A percentile compares a stretch with the other conserved stretches of the same genome.
Conservation (phyloP, 2,797 vertebrate genomes). For the Phylloscopus collybita region DNA sequence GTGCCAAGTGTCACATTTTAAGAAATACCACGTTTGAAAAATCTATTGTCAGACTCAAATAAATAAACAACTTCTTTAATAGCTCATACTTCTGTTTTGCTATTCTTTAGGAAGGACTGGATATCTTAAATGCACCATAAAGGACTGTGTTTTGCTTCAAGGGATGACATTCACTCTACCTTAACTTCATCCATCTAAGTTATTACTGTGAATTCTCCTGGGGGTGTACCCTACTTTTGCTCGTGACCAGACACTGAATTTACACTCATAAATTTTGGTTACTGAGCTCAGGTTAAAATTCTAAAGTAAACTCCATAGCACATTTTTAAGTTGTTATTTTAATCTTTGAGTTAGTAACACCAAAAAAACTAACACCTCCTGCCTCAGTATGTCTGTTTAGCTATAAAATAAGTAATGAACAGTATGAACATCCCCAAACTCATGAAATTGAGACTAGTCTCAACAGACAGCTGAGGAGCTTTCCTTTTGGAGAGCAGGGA, state of each 20-base stretch:
- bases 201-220: not conserved
- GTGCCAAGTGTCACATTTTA: not conserved
- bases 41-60: not conserved
- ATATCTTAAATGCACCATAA: not conserved
- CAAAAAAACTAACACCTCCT: not conserved
- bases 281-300: not conserved
- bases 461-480: not conserved
- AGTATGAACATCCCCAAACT: not conserved
- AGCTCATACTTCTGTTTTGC: not conserved
- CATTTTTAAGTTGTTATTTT: not conserved
- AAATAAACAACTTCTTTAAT: not conserved
- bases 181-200: not conserved
- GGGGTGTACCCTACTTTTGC: not conserved
- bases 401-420: not conserved
- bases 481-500: not conserved
- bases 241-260: not conserved
- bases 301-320: not conserved
- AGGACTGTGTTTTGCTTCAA: slow-evolving; percentile 14
- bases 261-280: not conserved
- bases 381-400: not conserved
- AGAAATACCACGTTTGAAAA: not conserved
- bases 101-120: not conserved
- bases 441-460: not conserved
- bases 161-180: not conserved
- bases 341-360: not conserved